Percentiles rank a stretch among this genome's conserved stretches.
phyloP scores from a whole-genome alignment of 2,888 invertebrate genomes.

The Linnaemya vulpina region DNA sequence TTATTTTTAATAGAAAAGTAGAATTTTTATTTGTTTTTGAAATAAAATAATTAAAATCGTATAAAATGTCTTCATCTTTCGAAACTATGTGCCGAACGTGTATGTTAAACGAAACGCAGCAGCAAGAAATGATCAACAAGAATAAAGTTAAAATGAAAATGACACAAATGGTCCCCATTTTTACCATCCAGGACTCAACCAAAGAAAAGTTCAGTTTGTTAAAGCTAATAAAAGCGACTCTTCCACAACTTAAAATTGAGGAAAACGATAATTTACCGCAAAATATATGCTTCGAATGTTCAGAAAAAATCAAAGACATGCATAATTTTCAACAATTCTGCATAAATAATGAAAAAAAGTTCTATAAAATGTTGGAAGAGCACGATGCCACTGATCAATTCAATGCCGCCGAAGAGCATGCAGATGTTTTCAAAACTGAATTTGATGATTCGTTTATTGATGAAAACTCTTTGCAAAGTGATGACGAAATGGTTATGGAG shows the following conservation, averaged over 20 bases:
- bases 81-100: slow-evolving; percentile 57
- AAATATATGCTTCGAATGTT: slow-evolving; percentile 53
- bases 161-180: slow-evolving; percentile 56
- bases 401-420: slow-evolving; percentile 23
- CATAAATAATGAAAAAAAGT: slow-evolving; percentile 54
- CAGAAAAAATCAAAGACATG: slow-evolving; percentile 61
- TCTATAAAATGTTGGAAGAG: slow-evolving; percentile 58
- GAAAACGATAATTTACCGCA: slow-evolving; percentile 59
- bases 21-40: background rate
- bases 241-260: slow-evolving; percentile 58
- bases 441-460: slow-evolving; percentile 50
- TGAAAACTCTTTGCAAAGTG: slow-evolving; percentile 43
- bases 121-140: slow-evolving; percentile 21
- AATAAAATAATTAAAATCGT: background rate
- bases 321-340: slow-evolving; percentile 60
- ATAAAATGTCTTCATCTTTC: slow-evolving; percentile 38
- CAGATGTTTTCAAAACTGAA: slow-evolving; percentile 59
- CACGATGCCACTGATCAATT: slow-evolving; percentile 8
- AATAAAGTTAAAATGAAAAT: slow-evolving; percentile 50
- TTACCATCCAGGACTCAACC: slow-evolving; percentile 31
- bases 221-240: slow-evolving; percentile 47
- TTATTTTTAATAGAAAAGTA: slow-evolving; percentile 14
- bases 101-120: slow-evolving; percentile 45
- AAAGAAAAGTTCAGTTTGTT: slow-evolving; percentile 51
- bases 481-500: slow-evolving; percentile 51